These are phyloP conservation scores for Hyppa rectilinea DNA, from an alignment of 2,888 invertebrate species.

Conservation along the genomic window DNA sequence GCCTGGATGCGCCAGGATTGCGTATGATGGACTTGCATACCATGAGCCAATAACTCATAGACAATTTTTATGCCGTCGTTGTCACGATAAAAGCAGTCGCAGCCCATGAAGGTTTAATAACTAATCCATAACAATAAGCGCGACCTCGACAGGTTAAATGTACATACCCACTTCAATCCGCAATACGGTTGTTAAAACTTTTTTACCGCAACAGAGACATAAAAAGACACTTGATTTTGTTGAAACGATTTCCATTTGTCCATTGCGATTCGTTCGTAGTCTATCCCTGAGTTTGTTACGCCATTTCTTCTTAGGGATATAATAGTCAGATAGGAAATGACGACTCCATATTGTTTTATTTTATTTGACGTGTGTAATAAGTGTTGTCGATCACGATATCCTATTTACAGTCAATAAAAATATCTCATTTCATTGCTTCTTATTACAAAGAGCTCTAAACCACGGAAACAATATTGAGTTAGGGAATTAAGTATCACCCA, in stretches of 20 bases:
- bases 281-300: too few species aligned
- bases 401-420: too few species aligned
- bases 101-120: slow-evolving; percentile 9
- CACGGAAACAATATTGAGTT: background rate
- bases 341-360: too few species aligned
- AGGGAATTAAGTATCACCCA: background rate
- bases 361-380: too few species aligned
- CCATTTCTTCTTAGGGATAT: too few species aligned
- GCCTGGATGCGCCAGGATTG: background rate
- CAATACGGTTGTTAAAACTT: slow-evolving; percentile 8
- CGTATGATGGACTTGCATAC: background rate
- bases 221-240: slow-evolving; percentile 4
- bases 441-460: background rate
- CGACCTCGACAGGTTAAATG: slow-evolving; percentile 9
- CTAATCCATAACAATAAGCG: slow-evolving; percentile 13
- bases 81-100: background rate
- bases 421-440: too few species aligned
- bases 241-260: slow-evolving; percentile 6
- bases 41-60: background rate
- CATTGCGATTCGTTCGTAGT: slow-evolving; percentile 3
- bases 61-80: background rate
- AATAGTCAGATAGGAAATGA: too few species aligned
- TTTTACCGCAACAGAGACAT: slow-evolving; percentile 20
- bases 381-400: too few species aligned
- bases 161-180: slow-evolving; percentile 14